Evolutionary conservation across 1,140 invertebrate genomes (phyloP), one percentile per base, ranked within the genome.

Genomic region (Bathynomus jamesi): DNA sequence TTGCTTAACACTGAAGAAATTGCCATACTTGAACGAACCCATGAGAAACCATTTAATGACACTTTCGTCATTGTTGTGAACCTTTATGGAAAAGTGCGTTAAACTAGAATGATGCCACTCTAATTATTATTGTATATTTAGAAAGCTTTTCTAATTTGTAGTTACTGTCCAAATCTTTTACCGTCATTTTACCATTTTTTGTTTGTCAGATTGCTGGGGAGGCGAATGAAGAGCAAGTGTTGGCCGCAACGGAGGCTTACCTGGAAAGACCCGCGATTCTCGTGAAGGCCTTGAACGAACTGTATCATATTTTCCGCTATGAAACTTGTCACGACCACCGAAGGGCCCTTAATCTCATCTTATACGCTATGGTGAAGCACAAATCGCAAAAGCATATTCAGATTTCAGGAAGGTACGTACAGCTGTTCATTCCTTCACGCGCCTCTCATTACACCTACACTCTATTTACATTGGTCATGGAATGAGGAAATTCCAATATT

Each of bases 281-380:
- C 40, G 84, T 90, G 81, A 87, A 90, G 80, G 91, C 95, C 28
- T 84, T 98, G 5, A 97, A 95, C 81, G 93, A 96, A 81, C 83
- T 98, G 13, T 97, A 95, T 81, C 92, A 95, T 80, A 83, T 94
- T 25, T 94, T 97, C 80, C 86, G 92, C 61, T 91, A 89, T 80
- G 92, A 92, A 82, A 82, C 78, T 17, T 90, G 88, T 82, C 83
- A 86, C 69, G 63, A 76, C 67, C 65, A 73, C 28, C 67, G 88
- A 75, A 86, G 87, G 71, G 90, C 91, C 21, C 82, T 95, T 7
- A 86, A 86, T 79, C 87, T 92, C 62, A 90, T 95, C 21, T 84
- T 96, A 8, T 86, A 91, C 79, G 90, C 91, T 5, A 95, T 97
- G 93, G 89, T 91, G 76, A 85, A 87, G 73, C 91, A 95, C 84